These are phyloP conservation scores for Leucosticte australis DNA, from an alignment of 2,113 vertebrate species.

Conservation along the genomic window DNA sequence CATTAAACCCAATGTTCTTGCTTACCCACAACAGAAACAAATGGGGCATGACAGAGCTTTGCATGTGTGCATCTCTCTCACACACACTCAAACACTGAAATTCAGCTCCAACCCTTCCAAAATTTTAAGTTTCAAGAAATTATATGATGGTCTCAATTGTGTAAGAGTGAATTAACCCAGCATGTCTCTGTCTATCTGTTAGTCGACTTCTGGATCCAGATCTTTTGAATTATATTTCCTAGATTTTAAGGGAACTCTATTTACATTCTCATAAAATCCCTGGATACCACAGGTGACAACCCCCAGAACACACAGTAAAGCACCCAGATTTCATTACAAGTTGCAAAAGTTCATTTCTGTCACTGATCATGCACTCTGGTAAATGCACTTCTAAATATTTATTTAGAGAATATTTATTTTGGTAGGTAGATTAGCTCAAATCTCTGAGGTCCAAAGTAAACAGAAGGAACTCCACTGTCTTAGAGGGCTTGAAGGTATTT, in stretches of 20 bases:
- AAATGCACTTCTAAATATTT: neutral
- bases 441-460: neutral
- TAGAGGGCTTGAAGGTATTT: neutral
- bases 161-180: neutral
- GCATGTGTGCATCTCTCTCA: neutral
- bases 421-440: neutral
- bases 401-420: neutral
- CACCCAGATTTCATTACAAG: neutral
- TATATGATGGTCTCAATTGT: neutral
- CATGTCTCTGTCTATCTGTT: neutral
- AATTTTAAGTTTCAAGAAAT: neutral
- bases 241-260: neutral
- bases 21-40: constrained; percentile 44
- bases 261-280: neutral
- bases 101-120: neutral
- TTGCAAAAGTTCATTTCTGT: neutral
- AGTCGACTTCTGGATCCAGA: neutral
- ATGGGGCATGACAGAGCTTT: constrained; percentile 33
- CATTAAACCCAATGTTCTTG: constrained; percentile 52
- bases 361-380: neutral
- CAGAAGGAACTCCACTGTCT: neutral
- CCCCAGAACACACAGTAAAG: neutral
- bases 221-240: neutral
- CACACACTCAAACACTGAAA: neutral
- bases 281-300: neutral